Evolutionary conservation across 2,113 vertebrate species (phyloP).

Genomic region (Vulpes vulpes): DNA sequence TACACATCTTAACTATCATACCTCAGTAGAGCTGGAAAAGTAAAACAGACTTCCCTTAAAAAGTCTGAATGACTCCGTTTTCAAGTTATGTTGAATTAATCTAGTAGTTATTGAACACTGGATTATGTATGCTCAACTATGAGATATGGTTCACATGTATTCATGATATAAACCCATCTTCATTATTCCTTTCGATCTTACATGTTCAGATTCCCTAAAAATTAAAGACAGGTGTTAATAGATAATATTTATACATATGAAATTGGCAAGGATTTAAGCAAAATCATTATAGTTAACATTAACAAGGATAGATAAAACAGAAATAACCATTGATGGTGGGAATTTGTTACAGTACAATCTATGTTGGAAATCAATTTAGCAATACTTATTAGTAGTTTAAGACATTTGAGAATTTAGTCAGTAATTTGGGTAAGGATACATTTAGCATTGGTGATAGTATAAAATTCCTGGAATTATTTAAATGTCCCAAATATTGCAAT

Average conservation of each 20-base stretch:
- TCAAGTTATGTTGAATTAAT: background rate
- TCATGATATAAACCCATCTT: background rate
- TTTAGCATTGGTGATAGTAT: background rate
- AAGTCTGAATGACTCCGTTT: background rate
- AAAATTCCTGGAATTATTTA: background rate
- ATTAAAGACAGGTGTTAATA: background rate
- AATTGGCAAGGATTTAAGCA: background rate
- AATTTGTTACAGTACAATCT: background rate
- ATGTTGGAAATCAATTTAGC: background rate
- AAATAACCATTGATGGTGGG: background rate
- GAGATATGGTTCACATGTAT: background rate
- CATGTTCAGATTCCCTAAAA: background rate
- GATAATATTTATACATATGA: background rate
- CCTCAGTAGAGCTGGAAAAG: background rate
- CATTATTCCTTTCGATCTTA: background rate
- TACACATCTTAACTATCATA: background rate
- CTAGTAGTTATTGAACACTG: background rate
- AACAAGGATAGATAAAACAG: background rate
- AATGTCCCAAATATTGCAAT: background rate
- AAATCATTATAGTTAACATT: background rate
- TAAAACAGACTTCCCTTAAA: background rate
- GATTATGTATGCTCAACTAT: background rate
- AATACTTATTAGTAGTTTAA: background rate
- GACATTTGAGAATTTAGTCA: background rate
- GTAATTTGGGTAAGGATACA: background rate